Base-by-base conservation (phyloP, 2,113 vertebrate species). In the Menidia beryllina region DNA sequence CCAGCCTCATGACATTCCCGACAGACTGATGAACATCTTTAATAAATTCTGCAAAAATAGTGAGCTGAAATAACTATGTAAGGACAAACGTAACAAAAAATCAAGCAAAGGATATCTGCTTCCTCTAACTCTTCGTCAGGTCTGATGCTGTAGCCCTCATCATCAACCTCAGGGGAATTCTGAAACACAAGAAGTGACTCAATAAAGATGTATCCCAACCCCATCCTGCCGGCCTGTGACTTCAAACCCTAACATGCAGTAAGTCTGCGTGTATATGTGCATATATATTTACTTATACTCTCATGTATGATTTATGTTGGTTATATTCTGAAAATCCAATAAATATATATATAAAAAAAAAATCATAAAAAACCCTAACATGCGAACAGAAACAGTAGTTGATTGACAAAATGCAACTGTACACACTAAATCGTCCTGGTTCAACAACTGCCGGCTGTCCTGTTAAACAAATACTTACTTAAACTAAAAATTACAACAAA, bases 141-240 rank as follows among this genome's bases (percentile, higher is more conserved):
- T 81, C 98, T 95, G 89, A 96, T 94, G 91, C 98, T 99, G 91
- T 99, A 99, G 9, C 98, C 98, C 86, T 99, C 97, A 19, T 98
- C 97, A 78, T 99, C 98, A 51, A 99, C 89, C 78, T 97, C 95
- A 2, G 98, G 98, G 0, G 96, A 96, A 69, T 98, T 98, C 97
- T 99, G 84, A 38, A 93, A 62, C 66, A 81, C 21, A 45, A 8
- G 6, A 11, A 41, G 39, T 4, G 20, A 69, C 7, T 56, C 27
- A 41, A 10, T 43, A 14, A 30, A 30, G 8, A n/a, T n/a, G n/a
- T n/a, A n/a, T n/a, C n/a, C n/a, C n/a, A n/a, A n/a, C n/a, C n/a
- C n/a, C n/a, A n/a, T n/a, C n/a, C n/a, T n/a, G n/a, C n/a, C n/a
- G n/a, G n/a, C n/a, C n/a, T n/a, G n/a, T n/a, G n/a, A n/a, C n/a